Base-by-base conservation (phyloP, 1,140 invertebrate species). In the Zaprionus vittiger region DNA sequence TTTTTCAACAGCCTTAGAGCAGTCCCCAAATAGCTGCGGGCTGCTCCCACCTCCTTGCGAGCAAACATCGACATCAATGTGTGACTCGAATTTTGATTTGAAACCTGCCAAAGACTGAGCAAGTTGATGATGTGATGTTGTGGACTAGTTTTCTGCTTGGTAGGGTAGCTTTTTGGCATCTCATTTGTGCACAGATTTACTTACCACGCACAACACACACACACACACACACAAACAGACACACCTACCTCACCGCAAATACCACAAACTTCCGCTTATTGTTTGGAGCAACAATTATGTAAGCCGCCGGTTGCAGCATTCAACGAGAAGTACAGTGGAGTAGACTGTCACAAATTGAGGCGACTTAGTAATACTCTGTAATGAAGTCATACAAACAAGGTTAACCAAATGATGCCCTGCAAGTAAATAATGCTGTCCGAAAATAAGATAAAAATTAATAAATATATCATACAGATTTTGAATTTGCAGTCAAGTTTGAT, bases 201-300 rank as follows among this genome's bases (percentile, higher is more conserved):
- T 65, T 73, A 54, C 44, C 67, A 38, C 44, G 17, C 20, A n/a
- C 17, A 14, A n/a, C 47, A 31, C 49, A 64, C 44, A 73, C 31
- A 24, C 31, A 24, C 44, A 44, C 44, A n/a, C 34, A 54, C 41
- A 63, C n/a, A 34, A 37, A 14, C 14, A 24, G 38, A 57, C 61
- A 65, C 44, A 55, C 44, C 34, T 55, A 61, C 47, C 47, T 31
- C 15, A 56, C 22, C 61, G 12, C 28, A 34, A 22, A 22, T 22
- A 22, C 20, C 80, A 52, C 84, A 89, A 79, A 64, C 84, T 87
- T 87, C 83, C 84, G 84, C 74, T 89, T 81, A 86, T 85, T 85
- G 83, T 82, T 89, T 80, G 84, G 49, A 67, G 41, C 69, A 79
- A 89, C 84, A 87, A 84, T 89, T 83, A 47, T 47, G 41, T 44